phyloP scores from a whole-genome alignment of 2,888 invertebrate species.

The Caenorhabditis sulstoni region DNA sequence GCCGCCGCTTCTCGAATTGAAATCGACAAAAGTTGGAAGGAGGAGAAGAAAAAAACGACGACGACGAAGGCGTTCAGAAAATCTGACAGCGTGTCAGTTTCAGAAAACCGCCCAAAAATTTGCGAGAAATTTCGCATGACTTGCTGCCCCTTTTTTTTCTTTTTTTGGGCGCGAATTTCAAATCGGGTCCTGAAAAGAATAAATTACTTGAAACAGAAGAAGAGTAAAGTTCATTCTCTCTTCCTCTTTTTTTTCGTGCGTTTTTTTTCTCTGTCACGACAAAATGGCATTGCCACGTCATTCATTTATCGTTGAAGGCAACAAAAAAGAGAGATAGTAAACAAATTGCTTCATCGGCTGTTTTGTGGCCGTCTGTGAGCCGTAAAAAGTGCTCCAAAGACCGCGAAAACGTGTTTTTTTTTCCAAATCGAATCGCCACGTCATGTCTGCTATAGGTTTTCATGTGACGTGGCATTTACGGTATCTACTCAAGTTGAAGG shows the following conservation, averaged over 20 bases:
- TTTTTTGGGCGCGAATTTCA: not conserved
- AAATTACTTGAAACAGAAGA: not conserved
- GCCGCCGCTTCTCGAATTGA: not conserved
- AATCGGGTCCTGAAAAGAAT: not conserved
- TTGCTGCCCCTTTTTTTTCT: no score
- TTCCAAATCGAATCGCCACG: no score
- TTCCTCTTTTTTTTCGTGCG: no score
- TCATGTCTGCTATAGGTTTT: no score
- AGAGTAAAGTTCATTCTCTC: not conserved
- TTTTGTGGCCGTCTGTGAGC: not conserved
- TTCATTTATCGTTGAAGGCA: no score
- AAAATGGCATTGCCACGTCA: no score
- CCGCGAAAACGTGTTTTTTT: no score
- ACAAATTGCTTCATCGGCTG: not conserved
- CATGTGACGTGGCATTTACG: no score
- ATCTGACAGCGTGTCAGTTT: slow-evolving; percentile 21
- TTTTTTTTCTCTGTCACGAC: no score
- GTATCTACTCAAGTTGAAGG: no score
- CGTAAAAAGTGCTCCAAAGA: no score
- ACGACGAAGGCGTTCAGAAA: not conserved
- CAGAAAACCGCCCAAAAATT: slow-evolving; percentile 5
- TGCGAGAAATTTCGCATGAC: not conserved
- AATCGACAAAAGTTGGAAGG: no score
- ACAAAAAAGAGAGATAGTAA: not conserved
- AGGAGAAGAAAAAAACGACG: not conserved